A percentile compares a stretch with the other conserved stretches of the same genome.
Conservation (phyloP, 2,797 vertebrate genomes). For the Bovichtus variegatus region DNA sequence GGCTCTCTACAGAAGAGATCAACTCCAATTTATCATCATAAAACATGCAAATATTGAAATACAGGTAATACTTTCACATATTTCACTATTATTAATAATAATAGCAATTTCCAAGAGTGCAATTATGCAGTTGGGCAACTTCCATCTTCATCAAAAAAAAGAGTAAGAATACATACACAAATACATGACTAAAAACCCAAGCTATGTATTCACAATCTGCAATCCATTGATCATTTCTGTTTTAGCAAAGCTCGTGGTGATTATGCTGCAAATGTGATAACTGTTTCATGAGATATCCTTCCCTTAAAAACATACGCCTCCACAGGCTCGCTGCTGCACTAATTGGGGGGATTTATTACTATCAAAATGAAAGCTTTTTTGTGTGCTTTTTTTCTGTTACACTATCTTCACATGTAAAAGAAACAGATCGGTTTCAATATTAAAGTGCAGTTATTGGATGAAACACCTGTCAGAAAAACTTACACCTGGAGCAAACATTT, state of each 20-base stretch:
- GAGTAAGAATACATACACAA: neutral
- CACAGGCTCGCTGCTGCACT: constrained; percentile 30
- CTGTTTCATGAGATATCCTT: constrained; percentile 36
- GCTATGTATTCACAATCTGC: constrained; percentile 14
- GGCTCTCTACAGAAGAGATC: constrained; percentile 25
- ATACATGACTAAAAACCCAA: neutral
- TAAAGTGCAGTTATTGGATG: constrained; percentile 27
- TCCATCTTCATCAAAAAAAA: constrained; percentile 25
- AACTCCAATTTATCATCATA: constrained; percentile 43
- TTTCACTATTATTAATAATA: constrained; percentile 16
- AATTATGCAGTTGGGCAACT: constrained; percentile 22
- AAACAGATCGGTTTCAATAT: constrained; percentile 30
- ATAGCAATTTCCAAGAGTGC: neutral
- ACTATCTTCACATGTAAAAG: constrained; percentile 8
- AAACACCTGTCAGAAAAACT: constrained; percentile 36
- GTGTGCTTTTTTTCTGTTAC: neutral
- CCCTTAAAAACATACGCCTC: constrained; percentile 19
- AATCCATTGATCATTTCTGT: constrained; percentile 31
- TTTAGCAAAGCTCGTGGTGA: constrained; percentile 29
- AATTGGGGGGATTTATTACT: constrained; percentile 56
- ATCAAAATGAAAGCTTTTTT: constrained; percentile 24
- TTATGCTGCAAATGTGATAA: constrained; percentile 44
- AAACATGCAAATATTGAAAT: constrained; percentile 38
- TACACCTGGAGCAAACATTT: constrained; percentile 23
- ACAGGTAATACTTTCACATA: constrained; percentile 22